Evolutionary conservation across 2,113 vertebrate genomes (phyloP), one percentile per base, ranked within the genome.

Genomic region (Dasypus novemcinctus): DNA sequence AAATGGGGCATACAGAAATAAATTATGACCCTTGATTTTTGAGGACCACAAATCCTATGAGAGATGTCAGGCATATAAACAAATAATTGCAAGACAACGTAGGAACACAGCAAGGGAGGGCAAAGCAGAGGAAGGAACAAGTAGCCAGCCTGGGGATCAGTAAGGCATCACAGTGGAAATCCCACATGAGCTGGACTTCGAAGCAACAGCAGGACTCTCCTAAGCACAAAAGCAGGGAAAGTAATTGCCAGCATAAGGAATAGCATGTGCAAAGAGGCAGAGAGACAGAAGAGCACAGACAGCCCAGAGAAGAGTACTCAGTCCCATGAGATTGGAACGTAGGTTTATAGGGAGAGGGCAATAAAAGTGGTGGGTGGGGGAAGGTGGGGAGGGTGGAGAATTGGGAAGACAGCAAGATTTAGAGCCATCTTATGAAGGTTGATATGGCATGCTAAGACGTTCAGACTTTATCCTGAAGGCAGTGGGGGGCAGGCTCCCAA

Each of bases 401-500:
- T 17, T 10, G 29, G 43, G 75, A 94, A 18, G 18, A 25, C 18
- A 49, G 85, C 31, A 75, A 94, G 64, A 64, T 75, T 63, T 66
- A 14, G 33, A 84, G 61, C 63, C 36, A 64, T 69, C 87, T 89
- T 61, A 76, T 90, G 79, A 86, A 81, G 75, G 54, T 43, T 13
- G 23, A 66, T 29, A 36, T 6, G 69, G 41, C 33, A 38, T 11
- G 49, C 38, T 74, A 31, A 68, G 25, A 74, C 78, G 66, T 90
- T 87, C 52, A 90, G 84, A 64, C 92, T 91, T 90, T 85, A 72
- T 95, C 78, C 87, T 68, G 66, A 52, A 93, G 85, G 63, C 66
- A 64, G 33, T 68, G 57, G 69, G 43, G 94, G 78, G 87, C 95
- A 88, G 66, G 84, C 23, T 94, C 96, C 87, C 95, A 95, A 54